phyloP scores from a whole-genome alignment of 2,113 vertebrate genomes.

The Calidris pugnax region DNA sequence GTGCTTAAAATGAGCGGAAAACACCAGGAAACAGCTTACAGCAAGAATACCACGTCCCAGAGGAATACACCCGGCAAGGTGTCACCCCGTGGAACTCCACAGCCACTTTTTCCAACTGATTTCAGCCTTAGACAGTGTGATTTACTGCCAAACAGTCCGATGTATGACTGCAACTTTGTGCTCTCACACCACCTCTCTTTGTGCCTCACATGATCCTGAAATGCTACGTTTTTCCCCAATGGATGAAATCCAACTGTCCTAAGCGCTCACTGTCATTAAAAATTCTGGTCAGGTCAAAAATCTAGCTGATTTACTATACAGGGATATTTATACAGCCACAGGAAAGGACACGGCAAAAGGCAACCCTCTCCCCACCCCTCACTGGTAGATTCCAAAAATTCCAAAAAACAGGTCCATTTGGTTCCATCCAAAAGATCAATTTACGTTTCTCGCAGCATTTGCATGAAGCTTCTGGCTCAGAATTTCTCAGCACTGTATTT shows the following conservation, averaged over 20 bases:
- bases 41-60: neutral
- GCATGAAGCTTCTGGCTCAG: neutral
- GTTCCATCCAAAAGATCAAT: neutral
- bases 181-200: neutral
- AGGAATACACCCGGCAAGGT: neutral
- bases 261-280: neutral
- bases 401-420: neutral
- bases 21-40: neutral
- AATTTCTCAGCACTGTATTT: neutral
- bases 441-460: neutral
- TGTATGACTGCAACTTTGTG: neutral
- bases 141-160: neutral
- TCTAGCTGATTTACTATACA: neutral
- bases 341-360: neutral
- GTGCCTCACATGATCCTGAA: neutral
- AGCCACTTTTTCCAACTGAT: neutral
- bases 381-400: neutral
- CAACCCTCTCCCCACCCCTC: neutral
- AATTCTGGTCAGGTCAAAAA: neutral
- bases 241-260: neutral
- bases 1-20: neutral
- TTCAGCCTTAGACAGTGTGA: no score
- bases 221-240: neutral
- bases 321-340: neutral
- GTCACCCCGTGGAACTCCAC: neutral